phyloP scores from a whole-genome alignment of 1,140 invertebrate genomes.

The Panagrolaimus sp. region DNA sequence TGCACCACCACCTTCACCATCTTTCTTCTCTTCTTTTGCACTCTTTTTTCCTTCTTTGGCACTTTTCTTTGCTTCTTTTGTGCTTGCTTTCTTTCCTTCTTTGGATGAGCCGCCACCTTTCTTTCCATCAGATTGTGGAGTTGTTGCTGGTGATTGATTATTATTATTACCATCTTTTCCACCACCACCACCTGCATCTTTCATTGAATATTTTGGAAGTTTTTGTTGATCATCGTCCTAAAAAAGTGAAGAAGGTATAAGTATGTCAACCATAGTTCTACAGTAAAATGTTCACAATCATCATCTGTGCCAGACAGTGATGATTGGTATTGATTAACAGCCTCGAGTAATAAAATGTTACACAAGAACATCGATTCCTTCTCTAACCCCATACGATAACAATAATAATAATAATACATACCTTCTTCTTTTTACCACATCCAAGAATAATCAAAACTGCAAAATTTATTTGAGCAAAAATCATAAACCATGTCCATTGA shows the following conservation, averaged over 20 bases:
- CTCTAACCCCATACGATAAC: neutral
- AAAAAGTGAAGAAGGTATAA: neutral
- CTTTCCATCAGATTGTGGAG: neutral
- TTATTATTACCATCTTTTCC: neutral
- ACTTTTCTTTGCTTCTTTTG: neutral
- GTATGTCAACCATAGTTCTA: neutral
- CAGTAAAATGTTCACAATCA: no score
- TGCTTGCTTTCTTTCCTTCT: neutral
- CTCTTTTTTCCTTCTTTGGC: neutral
- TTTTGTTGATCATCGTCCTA: neutral
- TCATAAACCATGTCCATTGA: neutral
- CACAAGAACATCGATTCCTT: neutral
- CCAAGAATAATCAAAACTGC: neutral
- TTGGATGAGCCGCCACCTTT: neutral
- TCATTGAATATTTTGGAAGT: neutral
- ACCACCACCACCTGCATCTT: neutral
- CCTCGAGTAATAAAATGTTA: neutral
- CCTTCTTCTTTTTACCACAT: slow-evolving; percentile 14
- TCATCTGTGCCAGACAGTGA: no score
- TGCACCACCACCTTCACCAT: no score
- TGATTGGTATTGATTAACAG: no score
- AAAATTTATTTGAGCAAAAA: slow-evolving; percentile 1
- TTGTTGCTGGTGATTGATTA: neutral
- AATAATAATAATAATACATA: neutral
- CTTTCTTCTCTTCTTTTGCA: no score